Percentiles rank a stretch among this genome's conserved stretches.
Evolutionary conservation across 2,797 vertebrate species (phyloP).

Genomic region (Amphiprion clarkii): DNA sequence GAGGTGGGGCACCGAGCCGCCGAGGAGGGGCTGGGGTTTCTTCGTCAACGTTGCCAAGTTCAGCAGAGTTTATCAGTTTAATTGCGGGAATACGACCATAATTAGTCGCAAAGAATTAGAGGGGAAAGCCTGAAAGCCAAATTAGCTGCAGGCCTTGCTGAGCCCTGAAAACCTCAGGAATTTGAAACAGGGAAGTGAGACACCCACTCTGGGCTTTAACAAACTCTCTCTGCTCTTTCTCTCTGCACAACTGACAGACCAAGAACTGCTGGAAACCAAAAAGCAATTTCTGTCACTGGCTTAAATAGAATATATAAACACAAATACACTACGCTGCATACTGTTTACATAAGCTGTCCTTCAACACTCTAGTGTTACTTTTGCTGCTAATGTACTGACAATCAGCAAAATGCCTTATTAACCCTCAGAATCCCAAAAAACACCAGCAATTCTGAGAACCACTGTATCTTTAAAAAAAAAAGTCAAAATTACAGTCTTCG

Average conservation of each 20-base stretch:
- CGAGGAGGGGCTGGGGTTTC: slow-evolving; percentile 47
- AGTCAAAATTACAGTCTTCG: too few relatives aligned
- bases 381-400: slow-evolving; percentile 7
- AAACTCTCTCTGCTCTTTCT: slow-evolving; percentile 43
- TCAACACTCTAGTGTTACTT: slow-evolving; percentile 25
- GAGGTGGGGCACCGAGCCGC: slow-evolving; percentile 29
- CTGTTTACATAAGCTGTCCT: slow-evolving; percentile 22
- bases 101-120: slow-evolving; percentile 84
- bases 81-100: slow-evolving; percentile 81
- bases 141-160: slow-evolving; percentile 83
- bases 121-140: slow-evolving; percentile 79
- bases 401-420: background rate
- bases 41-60: slow-evolving; percentile 63
- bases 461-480: too few relatives aligned
- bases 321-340: slow-evolving; percentile 4
- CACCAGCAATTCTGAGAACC: too few relatives aligned
- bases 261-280: slow-evolving; percentile 44
- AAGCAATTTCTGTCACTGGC: slow-evolving; percentile 20
- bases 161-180: slow-evolving; percentile 83
- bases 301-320: slow-evolving; percentile 31
- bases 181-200: slow-evolving; percentile 72
- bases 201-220: slow-evolving; percentile 68
- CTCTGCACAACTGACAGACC: slow-evolving; percentile 49
- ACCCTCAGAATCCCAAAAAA: background rate
- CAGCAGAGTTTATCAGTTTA: slow-evolving; percentile 83